Base-by-base conservation (phyloP, 2,797 vertebrate species). In the Oreortyx pictus region DNA sequence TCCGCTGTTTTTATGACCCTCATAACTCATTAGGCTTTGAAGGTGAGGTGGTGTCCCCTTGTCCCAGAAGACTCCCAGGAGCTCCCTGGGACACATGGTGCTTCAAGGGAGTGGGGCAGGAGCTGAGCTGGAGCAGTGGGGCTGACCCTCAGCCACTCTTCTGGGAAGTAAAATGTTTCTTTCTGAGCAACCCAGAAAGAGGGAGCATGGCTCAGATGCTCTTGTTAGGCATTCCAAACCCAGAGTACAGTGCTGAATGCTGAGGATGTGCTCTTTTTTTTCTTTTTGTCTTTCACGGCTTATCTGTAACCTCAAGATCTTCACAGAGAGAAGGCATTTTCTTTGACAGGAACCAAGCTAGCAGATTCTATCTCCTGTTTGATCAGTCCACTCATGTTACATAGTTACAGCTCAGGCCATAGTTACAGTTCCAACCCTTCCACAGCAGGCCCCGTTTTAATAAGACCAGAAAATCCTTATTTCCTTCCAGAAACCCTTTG, bases 1-100 rank as follows among this genome's bases (percentile, higher is more conserved):
- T 71, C 17, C 43, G 22, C 19, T 37, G 4, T 54, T 89, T 71
- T 43, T 22, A 67, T 9, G 73, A 35, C 12, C 15, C 13, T 19
- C 0, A 1, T 49, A 82, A 20, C 33, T 71, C 52, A 41, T 9
- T 41, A 52, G 47, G 7, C 46, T 82, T 54, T 6, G 76, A 80
- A 87, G 82, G 37, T 4, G 60, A 29, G 17, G 73, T 54, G 49
- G 16, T 4, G 4, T 70, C 18, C 35, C 83, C 29, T 56, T 33
- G 18, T 46, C 50, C 54, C 54, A 78, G 17, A 81, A 86, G 19
- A 11, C 12, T 78, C 84, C 25, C 14, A 75, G 60, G 31, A 76
- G 10, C 17, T 35, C 8, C 23, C 27, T 10, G 3, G 4, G 6
- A 52, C 4, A 29, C 8, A 9, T 4, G 1, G 0, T 7, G 13